Percentiles rank a stretch among this genome's conserved stretches.
These are phyloP conservation scores for Erannis defoliaria DNA, from an alignment of 2,888 invertebrate species.

Conservation along the genomic window DNA sequence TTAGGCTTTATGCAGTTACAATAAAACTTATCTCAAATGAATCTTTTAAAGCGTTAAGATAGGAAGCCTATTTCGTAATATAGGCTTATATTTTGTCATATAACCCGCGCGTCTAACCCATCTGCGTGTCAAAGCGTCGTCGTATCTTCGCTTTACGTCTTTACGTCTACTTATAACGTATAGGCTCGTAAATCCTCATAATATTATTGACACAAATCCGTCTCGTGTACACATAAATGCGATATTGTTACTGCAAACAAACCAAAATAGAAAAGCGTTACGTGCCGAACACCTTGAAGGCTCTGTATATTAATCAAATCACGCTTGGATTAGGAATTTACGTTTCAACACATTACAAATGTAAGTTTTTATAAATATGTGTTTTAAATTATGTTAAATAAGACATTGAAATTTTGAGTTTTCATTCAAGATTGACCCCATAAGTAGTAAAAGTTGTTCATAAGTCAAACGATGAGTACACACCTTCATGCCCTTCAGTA, in stretches of 20 bases:
- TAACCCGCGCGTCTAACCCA: constrained; percentile 35
- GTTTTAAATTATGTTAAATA: no score
- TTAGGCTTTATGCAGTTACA: constrained; percentile 29
- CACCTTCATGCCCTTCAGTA: no score
- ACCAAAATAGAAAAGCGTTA: constrained; percentile 69
- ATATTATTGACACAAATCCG: constrained; percentile 69
- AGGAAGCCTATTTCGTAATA: constrained; percentile 33
- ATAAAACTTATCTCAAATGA: constrained; percentile 36
- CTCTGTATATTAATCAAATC: constrained; percentile 28
- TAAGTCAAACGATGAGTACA: no score
- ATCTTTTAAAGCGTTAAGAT: constrained; percentile 38
- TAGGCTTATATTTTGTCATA: constrained; percentile 36
- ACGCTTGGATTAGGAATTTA: not conserved
- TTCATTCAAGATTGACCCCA: no score
- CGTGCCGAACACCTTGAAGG: constrained; percentile 52
- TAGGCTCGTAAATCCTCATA: constrained; percentile 65
- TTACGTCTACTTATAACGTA: constrained; percentile 50
- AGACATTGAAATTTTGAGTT: no score
- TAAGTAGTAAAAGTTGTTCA: no score
- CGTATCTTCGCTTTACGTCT: constrained; percentile 57
- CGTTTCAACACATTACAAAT: no score
- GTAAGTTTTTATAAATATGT: no score
- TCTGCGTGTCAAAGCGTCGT: constrained; percentile 56
- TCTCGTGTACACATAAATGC: constrained; percentile 64
- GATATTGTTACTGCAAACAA: constrained; percentile 70